Evolutionary conservation across 2,113 vertebrate genomes (phyloP).

Genomic region (Salvelinus alpinus): DNA sequence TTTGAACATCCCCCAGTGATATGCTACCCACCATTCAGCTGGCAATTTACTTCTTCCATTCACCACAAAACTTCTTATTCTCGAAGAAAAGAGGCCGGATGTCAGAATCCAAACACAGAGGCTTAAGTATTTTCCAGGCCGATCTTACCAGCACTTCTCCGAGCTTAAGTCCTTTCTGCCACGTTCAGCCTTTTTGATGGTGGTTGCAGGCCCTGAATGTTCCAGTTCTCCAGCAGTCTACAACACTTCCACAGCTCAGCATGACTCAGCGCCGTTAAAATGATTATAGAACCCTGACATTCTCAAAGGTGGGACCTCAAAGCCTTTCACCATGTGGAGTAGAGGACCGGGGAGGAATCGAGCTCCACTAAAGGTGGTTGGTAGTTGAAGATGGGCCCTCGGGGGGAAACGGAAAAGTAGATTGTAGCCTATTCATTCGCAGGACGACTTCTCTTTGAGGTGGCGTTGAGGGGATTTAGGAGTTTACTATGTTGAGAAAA

Average conservation of each 20-base stretch:
- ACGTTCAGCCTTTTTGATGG: constrained; percentile 19
- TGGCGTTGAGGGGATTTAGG: constrained; percentile 49
- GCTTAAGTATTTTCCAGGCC: constrained; percentile 27
- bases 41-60: no score
- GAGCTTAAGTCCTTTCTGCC: no score
- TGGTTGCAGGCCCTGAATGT: constrained; percentile 25
- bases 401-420: constrained; percentile 50
- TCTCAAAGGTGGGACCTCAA: constrained; percentile 56
- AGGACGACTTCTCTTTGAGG: constrained; percentile 34
- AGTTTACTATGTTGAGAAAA: constrained; percentile 25
- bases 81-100: no score
- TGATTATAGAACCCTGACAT: constrained; percentile 51
- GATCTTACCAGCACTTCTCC: constrained; percentile 29
- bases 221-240: constrained; percentile 33
- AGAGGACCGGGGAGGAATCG: constrained; percentile 36
- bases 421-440: constrained; percentile 56
- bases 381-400: constrained; percentile 42
- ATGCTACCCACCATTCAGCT: no score
- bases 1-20: no score
- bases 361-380: constrained; percentile 31
- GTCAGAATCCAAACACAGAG: constrained; percentile 7
- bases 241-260: constrained; percentile 54
- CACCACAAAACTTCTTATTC: no score
- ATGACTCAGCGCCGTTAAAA: constrained; percentile 58
- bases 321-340: constrained; percentile 34